A percentile compares a stretch with the other conserved stretches of the same genome.
phyloP scores from a whole-genome alignment of 2,888 invertebrate species.

The Ectobius pallidus region DNA sequence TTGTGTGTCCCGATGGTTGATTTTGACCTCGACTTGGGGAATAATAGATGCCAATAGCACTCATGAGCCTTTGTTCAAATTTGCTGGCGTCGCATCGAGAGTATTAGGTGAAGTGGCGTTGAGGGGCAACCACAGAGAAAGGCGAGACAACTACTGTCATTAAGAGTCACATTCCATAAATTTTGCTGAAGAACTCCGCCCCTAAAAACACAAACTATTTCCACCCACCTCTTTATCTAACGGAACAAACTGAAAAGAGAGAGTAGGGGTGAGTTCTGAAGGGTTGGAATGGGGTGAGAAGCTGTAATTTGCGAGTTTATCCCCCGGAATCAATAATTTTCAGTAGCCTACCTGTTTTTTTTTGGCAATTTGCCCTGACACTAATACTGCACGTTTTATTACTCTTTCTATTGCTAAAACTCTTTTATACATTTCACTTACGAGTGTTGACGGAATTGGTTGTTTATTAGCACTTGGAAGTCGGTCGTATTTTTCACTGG shows the following conservation, averaged over 20 bases:
- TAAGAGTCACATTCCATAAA: constrained; percentile 25
- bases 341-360: not conserved
- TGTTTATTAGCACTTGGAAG: too few relatives aligned
- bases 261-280: not conserved
- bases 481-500: too few relatives aligned
- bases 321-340: not conserved
- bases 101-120: constrained; percentile 18
- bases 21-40: constrained; percentile 7
- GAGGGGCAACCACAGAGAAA: not conserved
- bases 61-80: constrained; percentile 18
- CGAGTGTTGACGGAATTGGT: too few relatives aligned
- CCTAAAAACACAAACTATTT: constrained; percentile 7
- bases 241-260: not conserved
- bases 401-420: too few relatives aligned
- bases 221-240: not conserved
- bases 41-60: constrained; percentile 8
- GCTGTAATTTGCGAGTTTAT: not conserved
- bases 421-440: too few relatives aligned
- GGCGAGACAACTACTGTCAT: constrained; percentile 23
- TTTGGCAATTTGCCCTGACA: not conserved
- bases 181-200: constrained; percentile 10
- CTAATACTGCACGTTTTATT: too few relatives aligned
- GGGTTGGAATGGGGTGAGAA: not conserved
- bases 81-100: constrained; percentile 7
- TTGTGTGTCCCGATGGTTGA: not conserved